Evolutionary conservation across 2,888 invertebrate species (phyloP), one percentile per base, ranked within the genome.

Genomic region (Onchidella celtica): DNA sequence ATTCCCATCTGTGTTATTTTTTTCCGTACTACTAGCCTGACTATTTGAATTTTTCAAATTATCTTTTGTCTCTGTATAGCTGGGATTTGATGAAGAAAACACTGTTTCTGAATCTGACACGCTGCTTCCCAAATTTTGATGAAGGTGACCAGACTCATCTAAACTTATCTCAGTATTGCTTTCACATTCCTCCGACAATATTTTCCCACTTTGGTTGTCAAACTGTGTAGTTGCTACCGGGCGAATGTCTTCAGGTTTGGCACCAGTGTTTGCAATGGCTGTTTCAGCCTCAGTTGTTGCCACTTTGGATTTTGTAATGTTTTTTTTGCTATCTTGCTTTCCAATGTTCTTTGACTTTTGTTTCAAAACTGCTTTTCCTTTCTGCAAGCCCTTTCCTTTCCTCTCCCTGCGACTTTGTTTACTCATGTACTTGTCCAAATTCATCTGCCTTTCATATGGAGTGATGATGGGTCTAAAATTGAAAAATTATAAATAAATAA

Each of bases 391-490:
- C 36, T 73, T 65, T 21, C 21, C 29, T 59, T 17, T 72, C 82
- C 47, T 76, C 32, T 79, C 73, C 83, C 81, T 86, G 65, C 77
- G 83, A 27, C 61, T 79, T 32, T 84, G 80, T 32, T 83, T 81
- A 70, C 79, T 85, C 32, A 81, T 66, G 79, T 90, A 88, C 73
- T 90, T 88, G 77, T 91, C 88, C 17, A 92, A 82, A 36, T 87
- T 87, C 78, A 92, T 88, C 70, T 88, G 84, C 68, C 85, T 87
- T 74, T 90, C 91, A 88, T 92, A 92, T n/a, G 84, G 75, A 40
- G 91, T 91, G 3, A 87, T 70, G n/a, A 84, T 61, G 11, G 83
- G 81, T n/a, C 89, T 90, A 78, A n/a, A n/a, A n/a, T n/a, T n/a
- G n/a, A n/a, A n/a, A n/a, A n/a, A n/a, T n/a, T 63, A 83, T 83